Evolutionary conservation across 1,140 invertebrate species (phyloP), one percentile per base, ranked within the genome.

Genomic region (Ostrea edulis): DNA sequence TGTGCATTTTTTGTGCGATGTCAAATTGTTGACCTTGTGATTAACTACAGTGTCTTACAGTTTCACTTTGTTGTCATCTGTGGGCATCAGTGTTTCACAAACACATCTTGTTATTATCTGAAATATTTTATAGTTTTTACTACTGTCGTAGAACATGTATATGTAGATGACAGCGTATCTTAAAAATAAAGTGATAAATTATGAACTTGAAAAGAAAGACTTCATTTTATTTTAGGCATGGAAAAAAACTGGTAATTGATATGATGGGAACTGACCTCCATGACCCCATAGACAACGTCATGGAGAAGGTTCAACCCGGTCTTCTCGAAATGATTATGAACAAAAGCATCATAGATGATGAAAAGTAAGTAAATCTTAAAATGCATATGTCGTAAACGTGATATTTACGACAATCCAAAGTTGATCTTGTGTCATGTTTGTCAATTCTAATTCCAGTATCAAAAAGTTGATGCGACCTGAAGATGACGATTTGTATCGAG

Each of bases 321-420:
- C 68, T 77, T 35, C 25, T 77, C 12, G 29, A 77, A 35, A 77
- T 22, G 9, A 77, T 77, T 77, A 11, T 77, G 22, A 25, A 77
- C 25, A 77, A 77, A 77, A 77, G 68, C 25, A 77, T 77, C 25
- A 77, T 35, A 25, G 68, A 77, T 14, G 68, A 77, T 35, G 68
- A 77, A 12, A 77, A 77, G 68, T 77, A 35, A 29, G 68, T 77
- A n/a, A 44, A 44, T 44, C n/a, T n/a, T 44, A 44, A 2, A 5
- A 44, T 44, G 1, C 2, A 44, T 44, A 44, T 2, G 1, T 44
- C 5, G 35, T 44, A 44, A 44, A 44, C 35, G 5, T 44, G 35
- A 44, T 44, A 44, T 44, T 2, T 44, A 44, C 1, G 35, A 44
- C 17, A 20, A 62, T 62, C 55, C 17, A 62, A 17, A 55, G n/a